Percentiles rank a stretch among this genome's conserved stretches.
Conservation (phyloP, 2,797 vertebrate genomes). For the Phalloptychus januarius region DNA sequence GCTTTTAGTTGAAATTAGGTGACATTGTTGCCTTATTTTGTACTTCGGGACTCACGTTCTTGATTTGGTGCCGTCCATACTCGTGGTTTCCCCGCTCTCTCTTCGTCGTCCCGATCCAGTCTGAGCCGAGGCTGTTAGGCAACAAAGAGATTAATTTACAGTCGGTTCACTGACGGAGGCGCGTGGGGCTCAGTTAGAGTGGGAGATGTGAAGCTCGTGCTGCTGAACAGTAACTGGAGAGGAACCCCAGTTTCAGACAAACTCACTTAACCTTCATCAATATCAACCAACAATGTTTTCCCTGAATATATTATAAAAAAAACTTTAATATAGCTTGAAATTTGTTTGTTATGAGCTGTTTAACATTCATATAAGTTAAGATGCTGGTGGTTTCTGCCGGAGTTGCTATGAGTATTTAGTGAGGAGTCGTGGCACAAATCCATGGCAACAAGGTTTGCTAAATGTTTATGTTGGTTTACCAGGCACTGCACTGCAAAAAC, state of each 20-base stretch:
- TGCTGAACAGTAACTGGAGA: constrained; percentile 59
- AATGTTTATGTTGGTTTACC: constrained; percentile 61
- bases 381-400: constrained; percentile 46
- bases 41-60: constrained; percentile 11
- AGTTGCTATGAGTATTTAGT: constrained; percentile 55
- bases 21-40: constrained; percentile 14
- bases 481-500: constrained; percentile 1
- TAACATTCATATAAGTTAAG: constrained; percentile 57
- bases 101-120: constrained; percentile 42
- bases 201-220: constrained; percentile 61
- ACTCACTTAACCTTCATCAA: constrained; percentile 8
- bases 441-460: constrained; percentile 67
- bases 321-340: constrained; percentile 24
- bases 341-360: constrained; percentile 47
- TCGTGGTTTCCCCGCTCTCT: constrained; percentile 22
- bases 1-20: not conserved
- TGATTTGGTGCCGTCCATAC: constrained; percentile 4
- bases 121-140: constrained; percentile 51
- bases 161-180: constrained; percentile 53
- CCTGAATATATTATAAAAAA: constrained; percentile 6
- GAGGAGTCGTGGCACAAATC: constrained; percentile 48
- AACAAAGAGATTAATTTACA: constrained; percentile 74
- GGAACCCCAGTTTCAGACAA: constrained; percentile 53
- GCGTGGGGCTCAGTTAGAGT: constrained; percentile 52
- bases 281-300: not conserved